phyloP scores from a whole-genome alignment of 2,888 invertebrate genomes.

The Acheta domesticus region DNA sequence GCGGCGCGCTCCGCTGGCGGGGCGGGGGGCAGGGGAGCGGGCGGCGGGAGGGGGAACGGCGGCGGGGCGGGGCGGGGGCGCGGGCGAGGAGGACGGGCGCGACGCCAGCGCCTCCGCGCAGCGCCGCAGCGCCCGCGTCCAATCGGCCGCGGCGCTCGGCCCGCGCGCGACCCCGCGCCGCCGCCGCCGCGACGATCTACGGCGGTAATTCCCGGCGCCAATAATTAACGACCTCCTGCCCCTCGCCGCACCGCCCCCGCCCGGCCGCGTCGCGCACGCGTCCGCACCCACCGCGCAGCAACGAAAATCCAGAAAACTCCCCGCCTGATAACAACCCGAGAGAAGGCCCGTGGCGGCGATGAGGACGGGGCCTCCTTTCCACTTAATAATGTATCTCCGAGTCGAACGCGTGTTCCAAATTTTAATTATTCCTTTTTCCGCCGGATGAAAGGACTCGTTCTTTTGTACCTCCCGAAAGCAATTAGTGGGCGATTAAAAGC shows the following conservation, averaged over 20 bases:
- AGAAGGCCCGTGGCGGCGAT: no score
- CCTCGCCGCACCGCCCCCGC: no score
- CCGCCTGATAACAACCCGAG: background rate
- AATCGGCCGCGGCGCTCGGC: background rate
- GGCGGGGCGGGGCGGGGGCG: background rate
- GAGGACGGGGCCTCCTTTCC: no score
- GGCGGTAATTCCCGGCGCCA: conserved; percentile 1
- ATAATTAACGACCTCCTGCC: background rate
- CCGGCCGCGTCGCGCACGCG: no score
- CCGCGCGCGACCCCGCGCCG: background rate
- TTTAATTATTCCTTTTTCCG: conserved; percentile 5
- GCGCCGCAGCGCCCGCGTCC: background rate
- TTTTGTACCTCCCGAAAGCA: background rate
- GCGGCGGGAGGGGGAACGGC: background rate
- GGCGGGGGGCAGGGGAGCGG: background rate
- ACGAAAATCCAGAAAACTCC: background rate
- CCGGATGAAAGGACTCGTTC: background rate
- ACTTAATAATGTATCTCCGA: background rate
- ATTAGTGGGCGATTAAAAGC: background rate
- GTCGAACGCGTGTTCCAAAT: conserved; percentile 1
- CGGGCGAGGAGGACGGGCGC: background rate
- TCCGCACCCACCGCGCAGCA: background rate
- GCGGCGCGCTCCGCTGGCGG: background rate
- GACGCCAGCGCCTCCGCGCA: background rate
- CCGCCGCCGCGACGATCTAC: conserved; percentile 3